phyloP scores from a whole-genome alignment of 2,888 invertebrate genomes.

The Thera britannica region DNA sequence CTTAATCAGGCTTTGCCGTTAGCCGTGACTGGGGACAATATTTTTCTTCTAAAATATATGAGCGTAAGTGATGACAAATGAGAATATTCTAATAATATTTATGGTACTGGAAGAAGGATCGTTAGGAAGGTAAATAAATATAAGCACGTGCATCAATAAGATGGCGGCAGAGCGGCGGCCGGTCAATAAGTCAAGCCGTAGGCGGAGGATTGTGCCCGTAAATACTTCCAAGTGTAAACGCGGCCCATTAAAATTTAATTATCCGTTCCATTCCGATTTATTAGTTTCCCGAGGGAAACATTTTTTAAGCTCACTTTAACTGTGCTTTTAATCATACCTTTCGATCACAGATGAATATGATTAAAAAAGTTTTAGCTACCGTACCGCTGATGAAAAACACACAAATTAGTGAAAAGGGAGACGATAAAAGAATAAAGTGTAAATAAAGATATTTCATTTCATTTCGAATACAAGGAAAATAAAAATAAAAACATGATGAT shows the following conservation, averaged over 20 bases:
- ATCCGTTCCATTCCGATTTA: slow-evolving; percentile 67
- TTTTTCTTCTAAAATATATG: slow-evolving; percentile 22
- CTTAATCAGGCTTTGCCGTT: slow-evolving; percentile 35
- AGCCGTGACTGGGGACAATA: slow-evolving; percentile 22
- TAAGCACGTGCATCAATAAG: slow-evolving; percentile 38
- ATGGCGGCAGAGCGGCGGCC: slow-evolving; percentile 33
- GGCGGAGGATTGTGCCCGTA: slow-evolving; percentile 63
- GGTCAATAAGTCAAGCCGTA: slow-evolving; percentile 61
- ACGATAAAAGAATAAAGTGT: no score
- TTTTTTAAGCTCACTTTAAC: slow-evolving; percentile 38
- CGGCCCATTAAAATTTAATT: slow-evolving; percentile 71
- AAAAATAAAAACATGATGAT: no score
- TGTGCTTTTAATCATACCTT: slow-evolving; percentile 11
- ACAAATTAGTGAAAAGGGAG: neutral
- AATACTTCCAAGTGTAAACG: slow-evolving; percentile 64
- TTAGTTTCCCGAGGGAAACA: slow-evolving; percentile 64
- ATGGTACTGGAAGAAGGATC: slow-evolving; percentile 27
- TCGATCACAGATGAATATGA: slow-evolving; percentile 1
- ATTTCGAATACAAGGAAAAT: no score
- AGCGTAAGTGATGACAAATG: slow-evolving; percentile 41
- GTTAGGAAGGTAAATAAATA: slow-evolving; percentile 40
- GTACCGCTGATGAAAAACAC: neutral
- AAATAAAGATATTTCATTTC: no score
- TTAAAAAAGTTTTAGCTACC: slow-evolving; percentile 4
- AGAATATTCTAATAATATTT: slow-evolving; percentile 36